Conservation (phyloP, 2,888 invertebrate genomes). For the Lacanobia wlatinum region DNA sequence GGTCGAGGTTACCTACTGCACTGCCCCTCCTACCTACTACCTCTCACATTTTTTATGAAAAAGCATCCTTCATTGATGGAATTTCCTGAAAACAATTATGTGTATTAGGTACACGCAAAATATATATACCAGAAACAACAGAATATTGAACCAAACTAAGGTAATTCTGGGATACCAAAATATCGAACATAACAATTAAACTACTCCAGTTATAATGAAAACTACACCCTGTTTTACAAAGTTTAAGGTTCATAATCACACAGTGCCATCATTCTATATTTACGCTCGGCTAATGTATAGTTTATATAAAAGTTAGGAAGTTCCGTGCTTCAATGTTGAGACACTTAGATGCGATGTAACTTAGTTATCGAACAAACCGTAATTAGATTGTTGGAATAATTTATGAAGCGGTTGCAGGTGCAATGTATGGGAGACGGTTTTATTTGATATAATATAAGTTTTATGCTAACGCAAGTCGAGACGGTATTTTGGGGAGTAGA, state of each 20-base stretch:
- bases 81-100: too few relatives aligned
- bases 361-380: constrained; percentile 47
- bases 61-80: too few relatives aligned
- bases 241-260: constrained; percentile 21
- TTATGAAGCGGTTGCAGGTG: constrained; percentile 51
- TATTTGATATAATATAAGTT: neutral
- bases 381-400: constrained; percentile 51
- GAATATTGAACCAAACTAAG: constrained; percentile 6
- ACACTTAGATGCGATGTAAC: constrained; percentile 48
- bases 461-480: too few relatives aligned
- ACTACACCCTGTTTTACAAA: neutral
- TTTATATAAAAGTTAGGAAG: constrained; percentile 49
- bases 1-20: too few relatives aligned
- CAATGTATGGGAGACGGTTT: constrained; percentile 5
- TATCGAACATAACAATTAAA: neutral
- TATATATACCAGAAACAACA: constrained; percentile 11
- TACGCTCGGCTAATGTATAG: constrained; percentile 33
- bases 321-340: constrained; percentile 43
- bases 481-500: too few relatives aligned
- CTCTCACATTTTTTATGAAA: too few relatives aligned
- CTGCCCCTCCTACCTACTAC: too few relatives aligned
- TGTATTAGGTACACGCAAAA: too few relatives aligned
- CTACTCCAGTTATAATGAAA: neutral
- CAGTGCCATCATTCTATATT: neutral
- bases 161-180: constrained; percentile 13